phyloP scores from a whole-genome alignment of 1,140 invertebrate species.

The Drosophila pseudoobscura region DNA sequence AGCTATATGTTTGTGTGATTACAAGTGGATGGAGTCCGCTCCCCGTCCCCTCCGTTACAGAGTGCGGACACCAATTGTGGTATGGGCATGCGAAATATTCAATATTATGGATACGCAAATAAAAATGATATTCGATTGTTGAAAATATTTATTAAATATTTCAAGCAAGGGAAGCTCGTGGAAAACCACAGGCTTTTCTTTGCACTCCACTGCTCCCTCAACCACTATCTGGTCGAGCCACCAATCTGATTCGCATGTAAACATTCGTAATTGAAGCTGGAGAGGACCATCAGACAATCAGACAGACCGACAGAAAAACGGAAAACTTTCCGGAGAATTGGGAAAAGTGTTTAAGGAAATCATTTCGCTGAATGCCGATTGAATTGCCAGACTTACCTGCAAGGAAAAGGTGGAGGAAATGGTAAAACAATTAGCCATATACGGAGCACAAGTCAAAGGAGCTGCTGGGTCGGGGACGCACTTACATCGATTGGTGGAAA shows the following conservation, averaged over 20 bases:
- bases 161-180: conserved; percentile 32
- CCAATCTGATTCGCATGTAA: conserved; percentile 41
- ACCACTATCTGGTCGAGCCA: conserved; percentile 17
- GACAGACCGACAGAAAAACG: background rate
- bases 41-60: background rate
- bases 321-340: conserved; percentile 44
- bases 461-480: conserved; percentile 5
- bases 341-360: conserved; percentile 52
- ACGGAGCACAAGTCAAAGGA: conserved; percentile 19
- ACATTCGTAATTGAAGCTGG: conserved; percentile 51
- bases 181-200: conserved; percentile 16
- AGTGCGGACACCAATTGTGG: background rate
- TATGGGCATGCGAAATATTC: conserved; percentile 45
- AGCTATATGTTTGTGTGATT: conserved; percentile 76
- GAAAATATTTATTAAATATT: conserved; percentile 73
- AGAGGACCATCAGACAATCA: conserved; percentile 22
- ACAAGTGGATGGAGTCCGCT: conserved; percentile 18
- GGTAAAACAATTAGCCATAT: conserved; percentile 51
- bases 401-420: conserved; percentile 34
- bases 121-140: conserved; percentile 81
- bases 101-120: conserved; percentile 73
- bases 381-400: conserved; percentile 59
- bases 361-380: conserved; percentile 33
- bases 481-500: conserved; percentile 1
- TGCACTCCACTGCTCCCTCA: background rate